Percentiles rank a stretch among this genome's conserved stretches.
These are phyloP conservation scores for Brachionichthys hirsutus DNA, from an alignment of 2,113 vertebrate genomes.

Conservation along the genomic window DNA sequence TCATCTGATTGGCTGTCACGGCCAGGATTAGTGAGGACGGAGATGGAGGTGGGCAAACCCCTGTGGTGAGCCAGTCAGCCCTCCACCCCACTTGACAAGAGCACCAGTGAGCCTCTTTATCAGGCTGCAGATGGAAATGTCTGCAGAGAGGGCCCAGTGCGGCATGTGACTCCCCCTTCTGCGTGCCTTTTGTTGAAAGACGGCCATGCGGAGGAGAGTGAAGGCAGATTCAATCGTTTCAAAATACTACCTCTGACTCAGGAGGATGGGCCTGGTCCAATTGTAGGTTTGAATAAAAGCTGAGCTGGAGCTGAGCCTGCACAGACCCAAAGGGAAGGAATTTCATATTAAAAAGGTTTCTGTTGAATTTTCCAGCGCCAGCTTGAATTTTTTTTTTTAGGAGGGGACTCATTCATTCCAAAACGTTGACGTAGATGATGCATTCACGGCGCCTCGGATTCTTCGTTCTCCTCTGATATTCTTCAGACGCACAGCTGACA, in stretches of 20 bases:
- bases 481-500: too few species aligned
- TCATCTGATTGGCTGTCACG: constrained; percentile 76
- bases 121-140: constrained; percentile 80
- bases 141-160: constrained; percentile 49
- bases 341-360: too few species aligned
- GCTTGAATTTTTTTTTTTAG: too few species aligned
- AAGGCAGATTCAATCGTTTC: constrained; percentile 46
- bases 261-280: constrained; percentile 61
- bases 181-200: constrained; percentile 81
- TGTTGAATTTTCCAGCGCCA: too few species aligned
- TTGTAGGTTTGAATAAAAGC: too few species aligned
- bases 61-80: constrained; percentile 50
- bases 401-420: too few species aligned
- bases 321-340: too few species aligned
- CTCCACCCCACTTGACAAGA: constrained; percentile 51
- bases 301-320: too few species aligned
- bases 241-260: background rate
- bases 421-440: too few species aligned
- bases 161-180: constrained; percentile 81
- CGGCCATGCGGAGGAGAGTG: constrained; percentile 60
- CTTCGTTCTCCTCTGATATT: too few species aligned
- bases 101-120: constrained; percentile 71
- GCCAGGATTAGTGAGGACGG: constrained; percentile 79
- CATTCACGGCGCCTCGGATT: too few species aligned
- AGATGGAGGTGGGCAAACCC: constrained; percentile 73